Evolutionary conservation across 1,140 invertebrate species (phyloP), one percentile per base, ranked within the genome.

Genomic region (Pinna nobilis): DNA sequence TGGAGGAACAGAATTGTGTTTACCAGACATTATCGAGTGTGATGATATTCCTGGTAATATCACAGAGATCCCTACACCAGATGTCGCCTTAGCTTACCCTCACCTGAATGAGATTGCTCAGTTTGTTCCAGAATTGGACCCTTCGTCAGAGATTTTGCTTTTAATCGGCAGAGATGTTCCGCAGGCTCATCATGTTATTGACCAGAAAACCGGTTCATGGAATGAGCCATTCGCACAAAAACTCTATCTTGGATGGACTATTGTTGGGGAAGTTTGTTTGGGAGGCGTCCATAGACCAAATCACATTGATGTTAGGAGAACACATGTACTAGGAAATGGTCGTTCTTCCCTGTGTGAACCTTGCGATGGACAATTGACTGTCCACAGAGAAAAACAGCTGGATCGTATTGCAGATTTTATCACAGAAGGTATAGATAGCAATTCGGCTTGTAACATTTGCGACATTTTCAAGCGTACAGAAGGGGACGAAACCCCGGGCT

Each of bases 11-110:
- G 49, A 15, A 0, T 25, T 60, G 7, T 2, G 30, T 23, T 9
- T 73, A 1, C 63, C 71, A 20, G 30, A 20, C 1, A 39, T 74
- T 30, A 57, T 74, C 13, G 71, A 74, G 41, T 74, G 53, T 55
- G 3, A 37, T 15, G 20, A 60, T 13, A 53, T 71, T 41, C 61
- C 70, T 3, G 30, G 44, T 37, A 32, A 41, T 0, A 6, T 53
- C 4, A n/a, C 33, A 15, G 63, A 73, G 41, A 61, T 74, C 5
- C 64, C 53, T 13, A 67, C 64, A 9, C 63, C 71, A 37, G 44
- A 61, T 11, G 35, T 61, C 0, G 59, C 53, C 15, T 4, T 2
- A 25, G 18, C 20, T 51, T 32, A 67, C 37, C 9, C 6, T 35
- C 70, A 72, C 28, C n/a, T 72, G 25, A 9, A 15, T 3, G 50